Conservation (phyloP, 1,140 invertebrate species). For the Thaumatotibia leucotreta region DNA sequence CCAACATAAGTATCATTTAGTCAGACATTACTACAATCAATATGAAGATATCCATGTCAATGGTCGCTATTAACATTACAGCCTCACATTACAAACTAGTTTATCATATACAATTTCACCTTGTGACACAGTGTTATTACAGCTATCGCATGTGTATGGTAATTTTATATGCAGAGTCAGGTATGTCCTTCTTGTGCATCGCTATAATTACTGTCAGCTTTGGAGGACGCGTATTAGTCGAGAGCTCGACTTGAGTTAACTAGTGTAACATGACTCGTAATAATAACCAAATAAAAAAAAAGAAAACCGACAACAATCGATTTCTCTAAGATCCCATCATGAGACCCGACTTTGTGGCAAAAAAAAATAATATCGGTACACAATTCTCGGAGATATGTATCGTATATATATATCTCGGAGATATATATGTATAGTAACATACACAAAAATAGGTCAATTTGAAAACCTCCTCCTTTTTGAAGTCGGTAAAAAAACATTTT, state of each 20-base stretch:
- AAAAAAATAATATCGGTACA: too few species aligned
- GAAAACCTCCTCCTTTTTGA: too few species aligned
- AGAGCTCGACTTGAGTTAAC: neutral
- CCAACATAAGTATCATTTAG: neutral
- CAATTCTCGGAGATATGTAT: too few species aligned
- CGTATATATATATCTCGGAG: too few species aligned
- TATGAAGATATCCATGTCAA: neutral
- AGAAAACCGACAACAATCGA: too few species aligned
- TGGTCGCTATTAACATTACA: neutral
- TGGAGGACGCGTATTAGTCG: neutral
- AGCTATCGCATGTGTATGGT: neutral
- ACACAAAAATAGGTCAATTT: too few species aligned
- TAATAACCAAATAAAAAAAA: too few species aligned
- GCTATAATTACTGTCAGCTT: neutral
- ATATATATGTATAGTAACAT: too few species aligned
- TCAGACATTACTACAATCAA: neutral
- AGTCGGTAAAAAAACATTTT: too few species aligned
- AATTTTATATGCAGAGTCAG: neutral
- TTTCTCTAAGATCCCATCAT: too few species aligned
- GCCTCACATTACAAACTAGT: conserved; percentile 4
- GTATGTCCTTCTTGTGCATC: neutral
- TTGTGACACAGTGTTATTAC: neutral
- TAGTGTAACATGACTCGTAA: too few species aligned
- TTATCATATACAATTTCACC: neutral
- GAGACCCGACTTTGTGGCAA: too few species aligned